Base-by-base conservation (phyloP, 2,888 invertebrate species). In the Campoletis raptor region DNA sequence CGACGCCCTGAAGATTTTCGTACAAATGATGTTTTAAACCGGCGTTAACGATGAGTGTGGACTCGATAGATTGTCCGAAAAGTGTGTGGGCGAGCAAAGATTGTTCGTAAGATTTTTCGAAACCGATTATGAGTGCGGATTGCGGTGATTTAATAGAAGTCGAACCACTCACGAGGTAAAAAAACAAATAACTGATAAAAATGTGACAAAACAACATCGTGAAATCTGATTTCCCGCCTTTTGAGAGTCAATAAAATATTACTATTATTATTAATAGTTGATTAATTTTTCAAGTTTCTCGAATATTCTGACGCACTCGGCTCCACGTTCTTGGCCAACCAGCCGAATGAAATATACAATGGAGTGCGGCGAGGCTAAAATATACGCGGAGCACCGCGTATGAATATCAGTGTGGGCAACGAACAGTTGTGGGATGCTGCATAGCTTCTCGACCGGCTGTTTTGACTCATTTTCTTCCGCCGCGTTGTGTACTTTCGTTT, bases 1-100 rank as follows among this genome's bases (percentile, higher is more conserved):
- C 92, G 12, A 94, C 93, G 9, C 91, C 93, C 2, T 92, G 86
- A 7, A 94, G 86, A 85, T 91, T 91, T 24, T 94, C 93, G 77
- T 93, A 93, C 57, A 93, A 85, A 45, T 92, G 89, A 3, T 77
- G 76, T 15, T 88, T 88, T 40, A 85, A 81, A 6, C 82, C 77
- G 0, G 85, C 69, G 10, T 92, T 89, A 79, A 94, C 84, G 18
- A 94, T 90, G n/a, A 94, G 85, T 1, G 92, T 91, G 0, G 92
- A 73, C 36, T 94, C 92, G 69, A 94, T 92, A 2, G 91, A 92
- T 72, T 93, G 89, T 88, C 93, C 94, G 7, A 93, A 94, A 2
- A 94, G 86, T 9, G 94, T 93, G 70, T 94, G 92, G 8, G 94
- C 94, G 15, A 94, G 82, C 72, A 94, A 88, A 0, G 94, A 94